Base-by-base conservation (phyloP, 2,888 invertebrate genomes). In the Drosophila ustulata region DNA sequence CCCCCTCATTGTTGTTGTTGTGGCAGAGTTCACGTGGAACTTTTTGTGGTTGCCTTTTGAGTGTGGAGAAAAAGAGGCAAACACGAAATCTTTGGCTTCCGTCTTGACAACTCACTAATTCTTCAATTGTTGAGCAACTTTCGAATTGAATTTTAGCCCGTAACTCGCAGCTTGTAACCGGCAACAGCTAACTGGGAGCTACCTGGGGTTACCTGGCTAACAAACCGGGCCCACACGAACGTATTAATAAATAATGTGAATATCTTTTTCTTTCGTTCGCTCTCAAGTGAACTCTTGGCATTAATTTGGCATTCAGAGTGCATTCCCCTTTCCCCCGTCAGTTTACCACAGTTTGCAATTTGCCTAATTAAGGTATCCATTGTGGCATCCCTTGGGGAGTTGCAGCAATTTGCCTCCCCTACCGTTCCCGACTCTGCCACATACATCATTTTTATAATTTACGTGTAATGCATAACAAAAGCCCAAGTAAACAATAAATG, bases 361-460 rank as follows among this genome's bases (percentile, higher is more conserved):
- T 63, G 57, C 50, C 71, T 80, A 78, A 80, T 81, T 78, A 80
- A 61, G 66, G 65, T 50, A 57, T 59, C 68, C 80, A 78, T 78
- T 72, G 71, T 79, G 63, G 37, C 13, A 58, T 64, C 57, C 82
- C 65, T 66, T 47, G 37, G 72, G 61, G 66, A 71, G 56, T 67
- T 63, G 50, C 55, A 63, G 51, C 56, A 65, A 69, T 63, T 76
- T 65, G 32, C 39, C 41, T 55, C 52, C 47, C 30, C 55, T 56
- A 41, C 9, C 57, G 50, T 30, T 13, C 56, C 32, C 13, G 45
- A 23, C 25, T 39, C 30, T 41, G 37, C 41, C 49, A 57, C 66
- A 79, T 80, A 78, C 75, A 78, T 80, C 75, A 78, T 78, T 75
- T 81, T 80, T 71, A 75, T 75, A 81, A 81, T 81, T 75, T 80